Base-by-base conservation (phyloP, 2,888 invertebrate genomes). In the Diadromus collaris region DNA sequence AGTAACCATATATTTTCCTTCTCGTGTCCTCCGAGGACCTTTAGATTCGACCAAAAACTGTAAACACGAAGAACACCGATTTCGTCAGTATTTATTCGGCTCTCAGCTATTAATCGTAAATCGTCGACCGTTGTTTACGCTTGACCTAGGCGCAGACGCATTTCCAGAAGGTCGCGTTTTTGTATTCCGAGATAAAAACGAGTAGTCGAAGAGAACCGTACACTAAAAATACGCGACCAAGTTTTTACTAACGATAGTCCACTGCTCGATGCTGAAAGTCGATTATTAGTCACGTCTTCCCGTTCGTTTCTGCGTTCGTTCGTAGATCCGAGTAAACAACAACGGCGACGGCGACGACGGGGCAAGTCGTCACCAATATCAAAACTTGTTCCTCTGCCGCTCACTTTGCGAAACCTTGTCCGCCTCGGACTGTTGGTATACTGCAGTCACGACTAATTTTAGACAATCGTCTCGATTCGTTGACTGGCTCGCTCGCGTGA, bases 381-480 rank as follows among this genome's bases (percentile, higher is more conserved):
- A 48, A 65, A 48, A 65, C 54, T 67, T 38, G 56, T 56, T 56
- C 32, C 56, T 67, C 32, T 54, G 51, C 67, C 54, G 67, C 54
- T 67, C 67, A 67, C 67, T 67, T 67, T 67, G 38, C 67, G 51
- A 54, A 67, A 67, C 54, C 61, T 68, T 46, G 21, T 41, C 34
- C 46, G n/a, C 68, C 65, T 61, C 38, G n/a, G 24, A 21, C 51
- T 21, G 51, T 51, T 24, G 32, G 27, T 54, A 41, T 60, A 54
- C 41, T 29, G 64, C 74, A 79, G 83, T 83, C 84, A 83, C 77
- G 73, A 76, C 79, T 84, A 84, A 83, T 83, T 84, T 83, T 84
- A 84, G 81, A 83, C 76, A 74, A 74, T 63, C 60, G 63, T 38
- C 51, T 80, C 61, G 77, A 60, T 69, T 38, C 54, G 73, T 51